Conservation (phyloP, 2,888 invertebrate species). For the Metellina segmentata region DNA sequence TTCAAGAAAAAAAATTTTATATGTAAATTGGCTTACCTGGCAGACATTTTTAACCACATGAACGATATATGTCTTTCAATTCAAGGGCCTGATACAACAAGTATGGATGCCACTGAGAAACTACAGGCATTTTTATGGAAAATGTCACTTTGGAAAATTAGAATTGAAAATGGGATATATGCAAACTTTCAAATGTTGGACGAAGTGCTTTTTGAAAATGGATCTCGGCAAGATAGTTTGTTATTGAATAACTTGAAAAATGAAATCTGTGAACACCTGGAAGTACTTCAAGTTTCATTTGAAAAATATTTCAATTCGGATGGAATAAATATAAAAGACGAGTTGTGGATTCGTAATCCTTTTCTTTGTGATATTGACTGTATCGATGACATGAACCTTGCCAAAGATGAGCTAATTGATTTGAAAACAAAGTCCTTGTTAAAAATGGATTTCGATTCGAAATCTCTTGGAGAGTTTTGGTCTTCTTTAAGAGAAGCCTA, state of each 20-base stretch:
- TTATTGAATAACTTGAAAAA: no score
- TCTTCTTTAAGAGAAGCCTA: slow-evolving; percentile 64
- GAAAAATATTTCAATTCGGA: slow-evolving; percentile 26
- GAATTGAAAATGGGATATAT: slow-evolving; percentile 56
- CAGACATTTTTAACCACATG: slow-evolving; percentile 71
- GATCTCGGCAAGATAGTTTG: slow-evolving; percentile 42
- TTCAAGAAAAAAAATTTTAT: slow-evolving; percentile 70
- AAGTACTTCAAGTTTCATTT: no score
- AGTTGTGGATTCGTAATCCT: slow-evolving; percentile 59
- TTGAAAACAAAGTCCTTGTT: slow-evolving; percentile 5
- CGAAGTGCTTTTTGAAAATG: slow-evolving; percentile 45
- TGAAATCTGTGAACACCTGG: no score
- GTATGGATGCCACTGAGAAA: slow-evolving; percentile 58
- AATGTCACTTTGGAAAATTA: slow-evolving; percentile 58
- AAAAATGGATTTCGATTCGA: neutral
- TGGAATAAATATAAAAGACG: slow-evolving; percentile 55
- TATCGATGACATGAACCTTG: slow-evolving; percentile 58
- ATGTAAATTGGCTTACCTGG: slow-evolving; percentile 71
- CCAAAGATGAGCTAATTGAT: slow-evolving; percentile 32
- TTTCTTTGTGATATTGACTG: slow-evolving; percentile 59
- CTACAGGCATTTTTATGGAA: slow-evolving; percentile 60
- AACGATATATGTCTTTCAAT: slow-evolving; percentile 66
- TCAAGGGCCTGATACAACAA: slow-evolving; percentile 63
- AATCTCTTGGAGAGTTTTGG: neutral
- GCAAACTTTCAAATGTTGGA: slow-evolving; percentile 62